Evolutionary conservation across 2,888 invertebrate species (phyloP).

Genomic region (Meiosimyza platycephala): DNA sequence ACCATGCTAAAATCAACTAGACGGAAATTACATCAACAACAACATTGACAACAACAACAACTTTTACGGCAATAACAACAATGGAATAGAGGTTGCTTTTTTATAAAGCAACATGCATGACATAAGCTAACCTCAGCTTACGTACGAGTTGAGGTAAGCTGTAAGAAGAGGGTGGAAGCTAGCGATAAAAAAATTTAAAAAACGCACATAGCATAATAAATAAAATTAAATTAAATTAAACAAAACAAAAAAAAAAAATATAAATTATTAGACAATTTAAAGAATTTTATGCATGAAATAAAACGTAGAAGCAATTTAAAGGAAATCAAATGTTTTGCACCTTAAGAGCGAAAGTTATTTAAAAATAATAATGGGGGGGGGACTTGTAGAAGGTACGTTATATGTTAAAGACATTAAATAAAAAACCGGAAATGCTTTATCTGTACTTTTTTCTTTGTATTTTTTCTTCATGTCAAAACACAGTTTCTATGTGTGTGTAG

Average conservation of each 20-base stretch:
- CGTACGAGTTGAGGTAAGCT: no score
- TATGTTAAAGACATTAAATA: no score
- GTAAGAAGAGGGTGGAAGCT: no score
- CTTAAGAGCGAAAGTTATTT: no score
- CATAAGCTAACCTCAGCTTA: background rate
- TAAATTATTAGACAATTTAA: no score
- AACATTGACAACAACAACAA: conserved; percentile 26
- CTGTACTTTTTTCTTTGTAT: conserved; percentile 6
- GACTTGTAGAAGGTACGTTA: background rate
- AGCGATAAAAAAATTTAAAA: background rate
- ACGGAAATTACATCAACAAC: conserved; percentile 25
- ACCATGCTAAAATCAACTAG: conserved; percentile 15
- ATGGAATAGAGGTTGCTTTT: background rate
- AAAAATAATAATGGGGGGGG: background rate
- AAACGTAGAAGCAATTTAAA: background rate
- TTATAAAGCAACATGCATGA: background rate
- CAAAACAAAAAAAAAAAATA: no score
- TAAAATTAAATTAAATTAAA: conserved; percentile 34
- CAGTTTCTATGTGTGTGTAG: background rate
- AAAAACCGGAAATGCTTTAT: conserved; percentile 9
- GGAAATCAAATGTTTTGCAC: conserved; percentile 3
- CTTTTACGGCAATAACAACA: conserved; percentile 6
- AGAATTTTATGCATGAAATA: background rate
- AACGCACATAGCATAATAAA: conserved; percentile 29
- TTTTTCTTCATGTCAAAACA: background rate